A percentile compares a stretch with the other conserved stretches of the same genome.
These are phyloP conservation scores for Hystrix cristata DNA, from an alignment of 2,113 vertebrate species.

Conservation along the genomic window DNA sequence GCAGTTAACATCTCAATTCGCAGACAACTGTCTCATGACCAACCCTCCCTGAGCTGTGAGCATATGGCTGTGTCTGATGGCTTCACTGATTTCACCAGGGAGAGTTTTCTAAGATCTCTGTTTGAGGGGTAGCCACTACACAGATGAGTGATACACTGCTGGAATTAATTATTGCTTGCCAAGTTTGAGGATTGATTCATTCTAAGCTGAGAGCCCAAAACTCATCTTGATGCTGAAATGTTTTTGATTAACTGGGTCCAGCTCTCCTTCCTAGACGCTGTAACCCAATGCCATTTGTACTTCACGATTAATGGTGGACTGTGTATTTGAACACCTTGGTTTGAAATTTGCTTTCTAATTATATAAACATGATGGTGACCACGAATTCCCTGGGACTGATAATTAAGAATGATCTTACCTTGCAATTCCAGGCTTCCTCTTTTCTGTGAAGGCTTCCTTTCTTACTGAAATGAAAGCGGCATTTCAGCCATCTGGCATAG, in stretches of 20 bases:
- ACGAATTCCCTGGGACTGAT: conserved; percentile 19
- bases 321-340: neutral
- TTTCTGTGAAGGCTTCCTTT: conserved; percentile 61
- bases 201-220: conserved; percentile 56
- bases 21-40: conserved; percentile 62
- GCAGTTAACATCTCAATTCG: conserved; percentile 75
- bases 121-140: neutral
- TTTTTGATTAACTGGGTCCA: conserved; percentile 38
- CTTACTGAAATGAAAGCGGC: conserved; percentile 71
- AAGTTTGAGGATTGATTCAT: conserved; percentile 67
- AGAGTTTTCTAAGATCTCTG: conserved; percentile 67
- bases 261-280: neutral
- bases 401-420: conserved; percentile 63
- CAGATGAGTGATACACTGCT: conserved; percentile 52
- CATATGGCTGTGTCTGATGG: conserved; percentile 73
- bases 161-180: conserved; percentile 62
- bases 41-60: conserved; percentile 74
- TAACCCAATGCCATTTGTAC: neutral
- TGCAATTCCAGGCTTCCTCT: conserved; percentile 31
- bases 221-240: conserved; percentile 53
- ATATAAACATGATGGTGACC: neutral
- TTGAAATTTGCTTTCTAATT: conserved; percentile 64
- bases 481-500: conserved; percentile 71
- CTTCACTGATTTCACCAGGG: conserved; percentile 71
- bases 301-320: neutral